Conservation (phyloP, 1,140 invertebrate species). For the Zophobas atratus region DNA sequence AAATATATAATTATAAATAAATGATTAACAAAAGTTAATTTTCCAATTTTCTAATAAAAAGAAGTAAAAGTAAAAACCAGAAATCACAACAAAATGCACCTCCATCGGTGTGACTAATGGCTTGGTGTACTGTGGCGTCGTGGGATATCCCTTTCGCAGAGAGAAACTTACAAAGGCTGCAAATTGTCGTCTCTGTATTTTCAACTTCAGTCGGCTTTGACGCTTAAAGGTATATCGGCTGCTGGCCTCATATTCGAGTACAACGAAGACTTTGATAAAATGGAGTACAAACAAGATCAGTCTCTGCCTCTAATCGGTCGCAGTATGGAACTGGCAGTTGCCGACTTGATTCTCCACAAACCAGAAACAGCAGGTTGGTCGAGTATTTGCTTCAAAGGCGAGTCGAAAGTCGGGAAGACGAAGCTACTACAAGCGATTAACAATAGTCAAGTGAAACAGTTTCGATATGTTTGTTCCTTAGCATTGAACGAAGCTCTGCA, state of each 20-base stretch:
- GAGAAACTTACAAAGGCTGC: constrained; percentile 75
- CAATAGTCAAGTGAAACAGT: constrained; percentile 52
- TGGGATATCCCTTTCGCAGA: constrained; percentile 79
- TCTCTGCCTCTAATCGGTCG: constrained; percentile 61
- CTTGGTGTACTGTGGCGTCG: constrained; percentile 80
- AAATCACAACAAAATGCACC: constrained; percentile 59
- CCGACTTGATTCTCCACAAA: constrained; percentile 65
- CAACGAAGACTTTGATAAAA: constrained; percentile 67
- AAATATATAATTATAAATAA: too few species aligned
- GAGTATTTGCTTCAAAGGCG: constrained; percentile 63
- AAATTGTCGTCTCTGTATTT: constrained; percentile 72
- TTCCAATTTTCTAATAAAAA: too few species aligned
- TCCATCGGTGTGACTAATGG: constrained; percentile 76
- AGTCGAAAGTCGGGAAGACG: constrained; percentile 69
- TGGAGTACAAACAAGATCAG: constrained; percentile 65
- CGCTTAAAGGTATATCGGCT: constrained; percentile 72
- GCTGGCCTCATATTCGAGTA: constrained; percentile 72
- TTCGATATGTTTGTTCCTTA: constrained; percentile 29
- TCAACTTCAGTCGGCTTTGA: constrained; percentile 68
- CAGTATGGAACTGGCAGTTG: constrained; percentile 68
- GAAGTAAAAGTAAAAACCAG: too few species aligned
- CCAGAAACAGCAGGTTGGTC: constrained; percentile 53
- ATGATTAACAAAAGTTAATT: too few species aligned
- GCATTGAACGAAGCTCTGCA: constrained; percentile 40
- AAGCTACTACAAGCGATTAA: constrained; percentile 68